Evolutionary conservation across 2,113 vertebrate species (phyloP), one percentile per base, ranked within the genome.

Genomic region (Plotosus lineatus): DNA sequence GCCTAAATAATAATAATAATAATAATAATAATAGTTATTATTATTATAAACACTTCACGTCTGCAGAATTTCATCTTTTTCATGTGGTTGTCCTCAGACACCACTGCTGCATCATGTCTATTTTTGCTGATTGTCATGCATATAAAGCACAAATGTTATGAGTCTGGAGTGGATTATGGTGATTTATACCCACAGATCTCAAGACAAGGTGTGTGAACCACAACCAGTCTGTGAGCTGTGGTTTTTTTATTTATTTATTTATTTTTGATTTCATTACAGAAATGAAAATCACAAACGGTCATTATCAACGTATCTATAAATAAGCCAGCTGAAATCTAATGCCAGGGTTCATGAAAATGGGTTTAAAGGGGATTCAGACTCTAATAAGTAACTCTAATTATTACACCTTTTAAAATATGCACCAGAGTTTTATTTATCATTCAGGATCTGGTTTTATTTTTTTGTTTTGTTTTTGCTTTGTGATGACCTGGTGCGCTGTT

Each of bases 91-190:
- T 26, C 5, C 12, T 28, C 56, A 14, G 1, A 11, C 53, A 10
- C 21, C 7, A n/a, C 23, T 5, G n/a, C n/a, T 12, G 11, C 10
- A 1, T 14, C 6, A 1, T 6, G 0, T 36, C 4, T 15, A 15
- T 36, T 63, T 63, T 19, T 33, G 28, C 33, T 61, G 28, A 31
- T 3, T 7, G 3, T 10, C 3, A 65, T 7, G 8, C 33, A 38
- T 15, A 38, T 63, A 10, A n/a, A 63, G 7, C 31, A 7, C 28
- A 1, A 61, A 1, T 15, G 14, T 33, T 15, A 6, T 14, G 58
- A 61, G 58, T 31, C 31, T 19, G 60, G 60, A 36, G 28, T 15
- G 28, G 17, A 26, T 26, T 0, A 11, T 14, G 1, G 12, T 15
- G 28, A 14, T 60, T 31, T 6, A 2, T 3, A 15, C 14, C 12